Conservation (phyloP, 2,113 vertebrate genomes). For the Notarius quadriscutis region DNA sequence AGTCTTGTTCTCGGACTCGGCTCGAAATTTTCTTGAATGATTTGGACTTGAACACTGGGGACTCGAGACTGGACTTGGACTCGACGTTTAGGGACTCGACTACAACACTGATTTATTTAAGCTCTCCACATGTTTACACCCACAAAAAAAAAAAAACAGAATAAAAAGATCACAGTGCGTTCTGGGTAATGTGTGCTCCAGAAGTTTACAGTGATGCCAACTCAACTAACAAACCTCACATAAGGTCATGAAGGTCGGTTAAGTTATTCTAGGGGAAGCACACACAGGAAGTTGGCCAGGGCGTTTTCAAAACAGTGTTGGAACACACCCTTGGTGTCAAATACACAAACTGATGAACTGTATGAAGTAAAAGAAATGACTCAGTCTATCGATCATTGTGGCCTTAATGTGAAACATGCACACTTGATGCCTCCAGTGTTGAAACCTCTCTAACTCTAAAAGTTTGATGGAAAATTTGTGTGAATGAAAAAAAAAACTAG, state of each 20-base stretch:
- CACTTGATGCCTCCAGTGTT: neutral
- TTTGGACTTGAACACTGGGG: too few species aligned
- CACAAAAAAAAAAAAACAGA: neutral
- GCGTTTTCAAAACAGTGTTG: neutral
- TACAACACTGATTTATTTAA: too few species aligned
- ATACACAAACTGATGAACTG: neutral
- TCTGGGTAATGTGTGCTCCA: neutral
- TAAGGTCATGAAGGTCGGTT: neutral
- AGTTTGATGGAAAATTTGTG: neutral
- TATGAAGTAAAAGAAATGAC: neutral
- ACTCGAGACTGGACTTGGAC: too few species aligned
- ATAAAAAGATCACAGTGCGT: neutral
- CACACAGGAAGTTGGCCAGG: neutral
- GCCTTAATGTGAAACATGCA: neutral
- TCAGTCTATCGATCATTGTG: neutral
- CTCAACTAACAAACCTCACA: neutral
- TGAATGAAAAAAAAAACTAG: neutral
- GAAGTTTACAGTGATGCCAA: neutral
- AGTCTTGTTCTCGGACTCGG: too few species aligned
- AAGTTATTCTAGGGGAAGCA: neutral
- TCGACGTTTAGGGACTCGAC: too few species aligned
- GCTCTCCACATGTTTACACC: neutral
- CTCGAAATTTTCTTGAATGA: too few species aligned
- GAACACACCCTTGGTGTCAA: neutral
- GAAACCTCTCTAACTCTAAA: neutral